Evolutionary conservation across 2,113 vertebrate genomes (phyloP).

Genomic region (Coregonus clupeaformis): DNA sequence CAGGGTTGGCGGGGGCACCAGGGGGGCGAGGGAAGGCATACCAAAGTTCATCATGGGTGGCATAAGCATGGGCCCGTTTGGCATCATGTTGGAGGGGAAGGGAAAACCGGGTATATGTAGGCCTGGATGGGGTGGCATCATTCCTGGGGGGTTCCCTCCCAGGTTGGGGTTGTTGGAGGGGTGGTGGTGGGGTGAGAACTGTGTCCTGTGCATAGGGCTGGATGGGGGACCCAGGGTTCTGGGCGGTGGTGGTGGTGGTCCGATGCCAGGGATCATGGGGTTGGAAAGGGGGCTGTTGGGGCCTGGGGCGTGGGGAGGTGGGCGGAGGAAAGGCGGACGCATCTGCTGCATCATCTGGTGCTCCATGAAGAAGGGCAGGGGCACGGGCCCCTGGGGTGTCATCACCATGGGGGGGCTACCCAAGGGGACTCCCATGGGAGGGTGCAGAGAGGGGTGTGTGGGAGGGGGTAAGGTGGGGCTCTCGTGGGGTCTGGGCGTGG

Average conservation of each 20-base stretch:
- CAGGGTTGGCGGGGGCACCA: slow-evolving; percentile 95
- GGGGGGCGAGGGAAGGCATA: slow-evolving; percentile 91
- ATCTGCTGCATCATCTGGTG: slow-evolving; percentile 99
- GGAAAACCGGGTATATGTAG: slow-evolving; percentile 86
- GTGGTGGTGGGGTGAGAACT: slow-evolving; percentile 91
- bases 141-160: slow-evolving; percentile 66
- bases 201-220: slow-evolving; percentile 93
- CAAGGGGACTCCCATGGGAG: slow-evolving; percentile 86
- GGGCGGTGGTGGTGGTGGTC: slow-evolving; percentile 83
- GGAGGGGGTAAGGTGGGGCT: slow-evolving; percentile 83
- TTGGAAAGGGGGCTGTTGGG: slow-evolving; percentile 93
- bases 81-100: slow-evolving; percentile 95
- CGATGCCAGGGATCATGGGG: slow-evolving; percentile 92
- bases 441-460: slow-evolving; percentile 85
- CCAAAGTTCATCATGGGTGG: slow-evolving; percentile 96
- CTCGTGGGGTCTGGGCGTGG: slow-evolving; percentile 92
- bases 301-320: slow-evolving; percentile 82
- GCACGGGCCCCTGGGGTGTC: slow-evolving; percentile 95
- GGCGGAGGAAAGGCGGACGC: slow-evolving; percentile 88
- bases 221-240: slow-evolving; percentile 86
- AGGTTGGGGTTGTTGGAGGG: slow-evolving; percentile 85
- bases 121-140: slow-evolving; percentile 84
- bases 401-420: slow-evolving; percentile 97
- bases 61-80: slow-evolving; percentile 89
- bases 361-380: slow-evolving; percentile 97